Evolutionary conservation across 2,113 vertebrate species (phyloP), one percentile per base, ranked within the genome.

Genomic region (Gymnocephalus cernua): DNA sequence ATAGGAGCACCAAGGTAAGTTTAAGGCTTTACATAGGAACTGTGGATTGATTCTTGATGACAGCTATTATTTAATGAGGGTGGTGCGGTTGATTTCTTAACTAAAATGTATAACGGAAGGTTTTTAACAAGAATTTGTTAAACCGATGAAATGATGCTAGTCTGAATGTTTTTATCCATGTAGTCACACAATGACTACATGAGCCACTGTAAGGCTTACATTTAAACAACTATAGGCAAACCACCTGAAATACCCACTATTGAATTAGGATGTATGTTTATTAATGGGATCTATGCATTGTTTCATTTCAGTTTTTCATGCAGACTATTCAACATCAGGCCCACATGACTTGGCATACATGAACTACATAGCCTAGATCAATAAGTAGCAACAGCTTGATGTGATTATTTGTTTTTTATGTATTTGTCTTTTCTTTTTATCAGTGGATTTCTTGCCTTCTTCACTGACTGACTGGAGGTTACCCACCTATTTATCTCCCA

Each of bases 1-100:
- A 6, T 68, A 66, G 64, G 64, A 41, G 44, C 59, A 10, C 1
- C 10, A 15, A 83, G 93, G 93, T 93, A 74, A 85, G 91, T 75
- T 13, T 2, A 9, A 75, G 38, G 27, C 53, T 62, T 67, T 15
- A 19, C 27, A 69, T 15, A 12, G n/a, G 65, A 45, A 51, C 23
- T 59, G 54, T 57, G 8, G 3, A 15, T 38, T 59, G 7, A 38
- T 9, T 23, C 1, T 54, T 54, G 4, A 21, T 45, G 32, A n/a
- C 2, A 71, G 21, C 48, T 54, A 15, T 6, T 16, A n/a, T 38
- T 3, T 12, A 41, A n/a, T 14, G 6, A 32, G 1, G n/a, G n/a
- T 38, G 16, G 47, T 51, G 8, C 12, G 2, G 35, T 15, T 51
- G 10, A 45, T 57, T 21, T 1, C 5, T 57, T 16, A 35, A 35